Evolutionary conservation across 53 echinoderm and acorn worm genomes (phyloP), one percentile per base, ranked within the genome.

Genomic region (Apostichopus leukothele): DNA sequence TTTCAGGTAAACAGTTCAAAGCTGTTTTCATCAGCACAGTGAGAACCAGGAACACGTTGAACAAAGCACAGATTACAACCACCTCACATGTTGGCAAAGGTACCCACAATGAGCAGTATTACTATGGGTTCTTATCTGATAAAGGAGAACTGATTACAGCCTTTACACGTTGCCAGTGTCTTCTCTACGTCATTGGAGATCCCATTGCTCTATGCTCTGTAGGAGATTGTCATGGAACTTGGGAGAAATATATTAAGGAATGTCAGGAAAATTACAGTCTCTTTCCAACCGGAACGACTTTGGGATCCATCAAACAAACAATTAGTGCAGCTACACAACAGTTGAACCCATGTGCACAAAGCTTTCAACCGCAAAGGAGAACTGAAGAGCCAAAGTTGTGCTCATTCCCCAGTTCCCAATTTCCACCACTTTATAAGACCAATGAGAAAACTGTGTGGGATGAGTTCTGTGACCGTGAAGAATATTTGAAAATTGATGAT

Each of bases 1-100:
- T 39, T 78, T 74, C 90, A 98, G 98, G 98, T 5, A 93, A 96
- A 78, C 94, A 98, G 86, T 98, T 91, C 86, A 91, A 93, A n/a
- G 96, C 95, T 9, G 89, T 98, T n/a, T 91, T 96, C 73, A 98
- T 97, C 91, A 98, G 98, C 63, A 96, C 96, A 23, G 95, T 98
- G 5, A 90, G 94, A 7, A 96, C 98, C 9, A 88, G 93, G 21
- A 80, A 76, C 50, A 94, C 93, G 16, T 76, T 96, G 73, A 90
- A 91, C 79, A 94, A 91, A 66, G 90, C 94, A 5, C 94, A 93
- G 21, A 86, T 94, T 73, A 98, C 93, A 9, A 75, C 92, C 13
- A 90, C 78, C 18, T 83, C 78, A 50, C 4, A 19, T 71, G 0
- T 5, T 6, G 83, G 89, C 20, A 55, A 88, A 50, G 83, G 54